A percentile compares a stretch with the other conserved stretches of the same genome.
phyloP scores from a whole-genome alignment of 2,888 invertebrate species.

The Choreutis nemorana region DNA sequence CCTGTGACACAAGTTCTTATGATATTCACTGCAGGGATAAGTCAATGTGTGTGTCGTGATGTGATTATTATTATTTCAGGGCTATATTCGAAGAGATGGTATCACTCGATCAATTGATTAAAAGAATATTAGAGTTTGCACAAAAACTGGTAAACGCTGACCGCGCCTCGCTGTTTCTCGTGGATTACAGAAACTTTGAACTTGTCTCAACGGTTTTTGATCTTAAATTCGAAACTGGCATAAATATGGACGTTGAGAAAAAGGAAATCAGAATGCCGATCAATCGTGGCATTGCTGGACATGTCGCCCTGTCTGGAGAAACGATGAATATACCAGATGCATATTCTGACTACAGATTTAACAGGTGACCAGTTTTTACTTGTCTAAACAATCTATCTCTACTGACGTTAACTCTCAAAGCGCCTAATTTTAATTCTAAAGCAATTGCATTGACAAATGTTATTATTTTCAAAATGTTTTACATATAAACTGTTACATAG shows the following conservation, averaged over 20 bases:
- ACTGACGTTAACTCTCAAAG: too few species aligned
- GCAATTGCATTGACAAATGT: too few species aligned
- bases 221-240: constrained; percentile 40
- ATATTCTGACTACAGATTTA: constrained; percentile 80
- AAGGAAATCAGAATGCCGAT: constrained; percentile 75
- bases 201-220: constrained; percentile 87
- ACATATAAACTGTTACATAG: too few species aligned
- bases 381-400: too few species aligned
- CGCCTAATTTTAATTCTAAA: too few species aligned
- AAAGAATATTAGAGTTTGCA: constrained; percentile 85
- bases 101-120: constrained; percentile 81
- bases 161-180: constrained; percentile 81
- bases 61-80: constrained; percentile 49
- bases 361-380: constrained; percentile 43
- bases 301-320: constrained; percentile 82
- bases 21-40: too few species aligned
- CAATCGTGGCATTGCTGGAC: constrained; percentile 82
- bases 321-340: constrained; percentile 85
- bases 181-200: constrained; percentile 76
- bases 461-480: too few species aligned
- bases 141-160: constrained; percentile 84
- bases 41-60: too few species aligned
- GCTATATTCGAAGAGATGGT: constrained; percentile 90
- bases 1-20: too few species aligned
- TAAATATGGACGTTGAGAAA: constrained; percentile 29